These are phyloP conservation scores for Helostoma temminkii DNA, from an alignment of 2,797 vertebrate species.

Conservation along the genomic window DNA sequence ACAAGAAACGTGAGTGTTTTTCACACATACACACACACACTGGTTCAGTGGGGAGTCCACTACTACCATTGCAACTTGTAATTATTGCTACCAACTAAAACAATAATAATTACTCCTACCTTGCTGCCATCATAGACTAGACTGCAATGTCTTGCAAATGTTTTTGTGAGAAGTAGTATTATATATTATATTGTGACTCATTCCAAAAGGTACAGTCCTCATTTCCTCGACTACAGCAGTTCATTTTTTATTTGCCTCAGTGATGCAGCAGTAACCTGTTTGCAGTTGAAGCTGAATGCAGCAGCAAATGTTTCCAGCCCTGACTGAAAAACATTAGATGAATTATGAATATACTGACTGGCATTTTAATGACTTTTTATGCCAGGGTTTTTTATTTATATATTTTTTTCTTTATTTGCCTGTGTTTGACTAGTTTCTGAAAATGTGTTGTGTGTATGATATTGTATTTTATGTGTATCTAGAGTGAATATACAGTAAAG, in stretches of 20 bases:
- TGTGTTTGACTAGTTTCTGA: neutral
- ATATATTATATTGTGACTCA: no score
- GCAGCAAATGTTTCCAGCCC: conserved; percentile 4
- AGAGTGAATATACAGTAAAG: no score
- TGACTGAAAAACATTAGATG: neutral
- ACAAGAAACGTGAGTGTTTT: conserved; percentile 89
- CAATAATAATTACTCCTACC: no score
- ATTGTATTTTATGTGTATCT: no score
- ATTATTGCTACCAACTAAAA: no score
- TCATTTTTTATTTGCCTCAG: conserved; percentile 7
- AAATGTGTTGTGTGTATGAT: no score
- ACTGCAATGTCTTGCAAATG: neutral
- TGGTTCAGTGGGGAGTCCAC: no score
- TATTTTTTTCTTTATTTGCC: neutral
- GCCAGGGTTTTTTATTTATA: no score
- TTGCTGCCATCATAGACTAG: neutral
- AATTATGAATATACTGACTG: neutral
- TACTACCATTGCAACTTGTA: no score
- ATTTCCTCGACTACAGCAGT: conserved; percentile 4
- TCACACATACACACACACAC: neutral
- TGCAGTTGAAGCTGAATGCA: conserved; percentile 7
- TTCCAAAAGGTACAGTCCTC: neutral
- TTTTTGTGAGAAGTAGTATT: no score
- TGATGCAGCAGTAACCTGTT: conserved; percentile 13
- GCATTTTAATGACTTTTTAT: conserved; percentile 7